Base-by-base conservation (phyloP, 2,113 vertebrate species). In the Syngnathus floridae region DNA sequence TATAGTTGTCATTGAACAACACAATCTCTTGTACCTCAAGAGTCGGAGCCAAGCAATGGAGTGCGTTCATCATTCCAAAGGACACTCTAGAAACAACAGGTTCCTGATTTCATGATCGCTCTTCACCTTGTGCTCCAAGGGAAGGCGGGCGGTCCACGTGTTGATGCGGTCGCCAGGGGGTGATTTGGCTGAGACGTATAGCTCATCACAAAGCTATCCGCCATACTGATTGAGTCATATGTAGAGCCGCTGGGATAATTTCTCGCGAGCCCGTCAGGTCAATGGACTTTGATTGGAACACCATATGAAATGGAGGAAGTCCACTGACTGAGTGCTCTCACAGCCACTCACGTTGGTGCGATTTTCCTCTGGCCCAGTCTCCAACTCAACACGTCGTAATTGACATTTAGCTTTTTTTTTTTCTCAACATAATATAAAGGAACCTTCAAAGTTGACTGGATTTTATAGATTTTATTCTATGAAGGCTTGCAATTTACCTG, bases 221-320 rank as follows among this genome's bases (percentile, higher is more conserved):
- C 67, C 74, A 84, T 72, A 72, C 82, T 86, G 81, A 84, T 81
- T 84, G 82, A 88, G 81, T 87, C 84, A 84, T 83, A 84, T 78
- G 80, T 75, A 84, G 85, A 86, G 77, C 79, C 4, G 69, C 82
- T 84, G 74, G 74, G 75, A 82, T 89, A 88, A 90, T 88, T 89
- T 83, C 78, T 87, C 79, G 79, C 86, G 87, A 84, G 74, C 79
- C 74, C 71, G 82, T 67, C 75, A 69, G 81, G 81, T 88, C 78
- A 82, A 79, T 84, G 83, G 84, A 80, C 76, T 83, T 73, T 87
- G 85, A 86, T 85, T 85, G 75, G 80, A 81, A 73, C 81, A 65
- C 60, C 61, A 73, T 84, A 75, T 77, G 78, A 77, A 82, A 73
- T 81, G 21, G 8, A 77, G 72, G 80, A 78, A 82, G 82, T 85